Base-by-base conservation (phyloP, 1,140 invertebrate genomes). In the Drosophila ananassae region DNA sequence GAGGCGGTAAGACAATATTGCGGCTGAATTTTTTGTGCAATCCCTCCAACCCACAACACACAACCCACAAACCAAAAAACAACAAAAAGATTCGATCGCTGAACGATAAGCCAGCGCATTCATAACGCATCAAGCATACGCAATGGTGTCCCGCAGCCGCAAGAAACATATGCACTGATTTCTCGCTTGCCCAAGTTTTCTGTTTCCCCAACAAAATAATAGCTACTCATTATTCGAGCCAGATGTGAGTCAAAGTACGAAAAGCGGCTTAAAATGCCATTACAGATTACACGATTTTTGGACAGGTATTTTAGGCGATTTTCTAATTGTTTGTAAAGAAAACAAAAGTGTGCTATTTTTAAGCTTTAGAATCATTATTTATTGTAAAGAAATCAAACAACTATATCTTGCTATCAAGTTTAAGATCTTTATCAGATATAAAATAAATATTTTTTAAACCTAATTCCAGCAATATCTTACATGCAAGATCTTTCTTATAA, bases 101-200 rank as follows among this genome's bases (percentile, higher is more conserved):
- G 21, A 22, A 46, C 63, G 81, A 84, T 84, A 84, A 81, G 81
- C 69, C 55, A 68, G 59, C 46, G 63, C 22, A 73, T 62, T 53
- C 77, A 85, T 69, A 67, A 72, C 80, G 67, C 75, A 84, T 85
- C 68, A 51, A 60, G 81, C 81, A 85, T 85, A 85, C 81, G 81
- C 81, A 87, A 87, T 55, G 82, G 53, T 61, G 68, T 66, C 54
- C 62, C 44, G 12, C 17, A 41, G 24, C 52, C 63, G 21, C 37
- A 10, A 37, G 34, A 37, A 37, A 37, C 34, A 47, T 22, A 21
- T 53, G 51, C 51, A 50, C 41, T 69, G 51, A 69, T 69, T 56
- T 69, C 41, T 48, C 52, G 66, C 63, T 68, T 64, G 62, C 62
- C 17, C 54, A 64, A 64, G 59, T 9, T 46, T 61, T 53, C 28